Base-by-base conservation (phyloP, 2,113 vertebrate genomes). In the Hirundichthys speculiger region DNA sequence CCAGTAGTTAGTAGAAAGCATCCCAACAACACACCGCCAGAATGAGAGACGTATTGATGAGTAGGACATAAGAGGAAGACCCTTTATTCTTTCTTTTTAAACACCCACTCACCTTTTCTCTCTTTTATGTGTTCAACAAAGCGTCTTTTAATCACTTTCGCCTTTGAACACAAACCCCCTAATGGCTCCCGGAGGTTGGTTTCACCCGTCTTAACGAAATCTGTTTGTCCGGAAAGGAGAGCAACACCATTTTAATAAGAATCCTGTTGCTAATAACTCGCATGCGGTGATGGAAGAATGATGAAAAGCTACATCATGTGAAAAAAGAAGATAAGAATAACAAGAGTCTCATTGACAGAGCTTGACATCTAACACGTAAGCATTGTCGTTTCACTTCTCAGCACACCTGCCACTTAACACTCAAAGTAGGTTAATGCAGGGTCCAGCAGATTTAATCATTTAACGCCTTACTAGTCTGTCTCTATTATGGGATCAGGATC, bases 121-220 rank as follows among this genome's bases (percentile, higher is more conserved):
- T 13, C 64, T 81, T 77, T 77, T 22, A 73, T 77, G 66, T 72
- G 59, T 70, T 49, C 57, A 65, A 74, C 79, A 73, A 79, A 82
- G 64, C 77, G 45, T 74, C 65, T 66, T 83, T 83, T 86, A 78
- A 84, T 85, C 75, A 70, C 54, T 77, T 34, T 55, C 54, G 73
- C 86, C n/a, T 84, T 77, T 67, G 59, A 90, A 77, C 80, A 77
- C 74, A 63, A 42, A 58, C 40, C 30, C 64, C 43, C 54, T 70
- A 80, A 80, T 80, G 76, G 45, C 74, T 81, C 82, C 73, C 69
- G 3, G n/a, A 70, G 67, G 72, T 52, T 65, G 3, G 9, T 43
- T 30, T 49, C 64, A 18, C 58, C 66, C 38, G 64, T 84, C 68
- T 80, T 77, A 56, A 69, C 77, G 53, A 77, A 74, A 61, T 60